Evolutionary conservation across 2,888 invertebrate genomes (phyloP), one percentile per base, ranked within the genome.

Genomic region (Monoplex corrugatus): DNA sequence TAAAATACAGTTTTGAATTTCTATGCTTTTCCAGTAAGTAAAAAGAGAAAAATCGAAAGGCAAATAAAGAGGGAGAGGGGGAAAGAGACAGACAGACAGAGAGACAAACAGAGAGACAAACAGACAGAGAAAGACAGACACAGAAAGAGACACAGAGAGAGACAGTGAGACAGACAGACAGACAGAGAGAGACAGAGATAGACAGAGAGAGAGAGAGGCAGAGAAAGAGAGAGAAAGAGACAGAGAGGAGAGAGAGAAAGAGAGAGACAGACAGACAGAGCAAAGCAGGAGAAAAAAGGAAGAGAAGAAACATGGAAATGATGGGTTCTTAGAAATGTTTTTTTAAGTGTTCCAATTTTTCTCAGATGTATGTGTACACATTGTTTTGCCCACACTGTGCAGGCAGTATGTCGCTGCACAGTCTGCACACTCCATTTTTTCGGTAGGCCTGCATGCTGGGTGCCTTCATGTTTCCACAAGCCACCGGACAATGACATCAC

Each of bases 151-250:
- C 35, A 80, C 32, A 80, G 10, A 82, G 82, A 82, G n/a, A 82
- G 82, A 82, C 43, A 82, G 44, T 40, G 13, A 82, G 82, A 44
- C 43, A 82, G 82, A 82, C 23, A 82, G 82, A 82, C n/a, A 82
- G 82, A 82, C n/a, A 82, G 82, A 82, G 23, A 82, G 43, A 82
- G 3, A 82, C 40, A 82, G 23, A 82, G 43, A 82, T 5, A 82
- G 82, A 43, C n/a, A 82, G 82, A 82, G 23, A 82, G 43, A 82
- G 23, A 40, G 43, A 40, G 40, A 82, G 10, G 40, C 5, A 40
- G 43, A 40, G 43, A 43, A 8, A 45, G 43, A 82, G 16, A 43
- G 23, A 82, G 43, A 43, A 6, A 82, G 43, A 82, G 43, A 3
- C 6, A 43, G 43, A 43, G 43, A 82, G 40, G 32, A 82, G 43